phyloP scores from a whole-genome alignment of 1,140 invertebrate species.

The Andricus grossulariae region DNA sequence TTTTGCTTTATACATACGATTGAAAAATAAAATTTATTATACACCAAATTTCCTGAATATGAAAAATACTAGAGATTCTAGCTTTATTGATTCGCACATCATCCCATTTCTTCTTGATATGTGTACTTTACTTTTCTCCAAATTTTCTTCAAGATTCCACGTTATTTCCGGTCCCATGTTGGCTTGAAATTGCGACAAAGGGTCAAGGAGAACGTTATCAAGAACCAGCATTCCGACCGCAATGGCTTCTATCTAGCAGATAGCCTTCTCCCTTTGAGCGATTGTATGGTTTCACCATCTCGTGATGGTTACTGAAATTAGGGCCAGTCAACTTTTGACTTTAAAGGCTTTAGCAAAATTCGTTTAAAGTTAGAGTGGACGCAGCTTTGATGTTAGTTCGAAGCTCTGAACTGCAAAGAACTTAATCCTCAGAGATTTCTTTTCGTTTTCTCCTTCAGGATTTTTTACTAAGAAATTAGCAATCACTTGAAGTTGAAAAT shows the following conservation, averaged over 20 bases:
- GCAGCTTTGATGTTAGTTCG: constrained; percentile 11
- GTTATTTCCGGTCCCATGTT: constrained; percentile 3
- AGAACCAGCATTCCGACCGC: background rate
- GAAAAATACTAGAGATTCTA: background rate
- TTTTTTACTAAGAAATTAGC: background rate
- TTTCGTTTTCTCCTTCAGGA: background rate
- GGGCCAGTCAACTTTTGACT: background rate
- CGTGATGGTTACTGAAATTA: constrained; percentile 9
- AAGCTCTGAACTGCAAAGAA: constrained; percentile 15
- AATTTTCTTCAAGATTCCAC: background rate
- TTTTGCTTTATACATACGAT: too few relatives aligned
- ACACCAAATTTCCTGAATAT: background rate
- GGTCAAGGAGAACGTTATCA: background rate
- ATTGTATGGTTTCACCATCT: background rate
- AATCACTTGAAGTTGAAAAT: background rate
- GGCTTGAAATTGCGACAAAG: background rate
- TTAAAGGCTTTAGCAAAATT: background rate
- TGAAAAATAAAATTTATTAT: background rate
- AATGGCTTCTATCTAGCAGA: background rate
- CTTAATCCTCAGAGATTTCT: constrained; percentile 24
- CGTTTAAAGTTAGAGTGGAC: constrained; percentile 16
- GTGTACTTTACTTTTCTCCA: background rate
- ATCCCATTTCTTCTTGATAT: background rate
- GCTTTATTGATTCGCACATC: constrained; percentile 5
- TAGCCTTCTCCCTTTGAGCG: background rate